Evolutionary conservation across 2,888 invertebrate genomes (phyloP).

Genomic region (Pimpla rufipes): DNA sequence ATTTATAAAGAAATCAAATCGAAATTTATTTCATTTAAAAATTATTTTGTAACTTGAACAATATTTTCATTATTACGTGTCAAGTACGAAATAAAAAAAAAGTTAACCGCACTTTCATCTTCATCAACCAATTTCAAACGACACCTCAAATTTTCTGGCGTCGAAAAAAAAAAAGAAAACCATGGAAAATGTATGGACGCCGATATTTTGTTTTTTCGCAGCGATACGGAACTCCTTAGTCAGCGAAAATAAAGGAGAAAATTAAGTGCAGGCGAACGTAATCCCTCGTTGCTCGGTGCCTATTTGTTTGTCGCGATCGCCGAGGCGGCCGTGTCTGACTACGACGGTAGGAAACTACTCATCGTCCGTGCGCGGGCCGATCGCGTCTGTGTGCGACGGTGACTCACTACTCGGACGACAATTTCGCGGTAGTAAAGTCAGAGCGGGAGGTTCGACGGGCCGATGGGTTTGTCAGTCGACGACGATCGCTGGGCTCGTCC

Average conservation of each 20-base stretch:
- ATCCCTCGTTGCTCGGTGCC: background rate
- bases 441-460: background rate
- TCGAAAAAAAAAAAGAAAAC: too few species aligned
- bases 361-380: background rate
- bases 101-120: too few species aligned
- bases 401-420: conserved; percentile 34
- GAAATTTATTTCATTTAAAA: too few species aligned
- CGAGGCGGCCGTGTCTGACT: background rate
- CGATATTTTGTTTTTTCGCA: too few species aligned
- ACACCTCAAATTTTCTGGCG: too few species aligned
- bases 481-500: background rate
- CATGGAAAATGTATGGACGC: too few species aligned
- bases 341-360: conserved; percentile 29
- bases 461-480: background rate
- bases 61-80: too few species aligned
- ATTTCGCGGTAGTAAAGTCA: conserved; percentile 29
- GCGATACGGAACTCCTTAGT: background rate
- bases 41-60: too few species aligned
- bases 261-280: background rate
- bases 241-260: background rate
- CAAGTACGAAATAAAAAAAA: too few species aligned
- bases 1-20: too few species aligned
- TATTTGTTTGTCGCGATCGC: background rate
- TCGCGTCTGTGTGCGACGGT: conserved; percentile 13
- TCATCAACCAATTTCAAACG: too few species aligned